These are phyloP conservation scores for Tribolium castaneum DNA, from an alignment of 1,140 invertebrate genomes.

Conservation along the genomic window DNA sequence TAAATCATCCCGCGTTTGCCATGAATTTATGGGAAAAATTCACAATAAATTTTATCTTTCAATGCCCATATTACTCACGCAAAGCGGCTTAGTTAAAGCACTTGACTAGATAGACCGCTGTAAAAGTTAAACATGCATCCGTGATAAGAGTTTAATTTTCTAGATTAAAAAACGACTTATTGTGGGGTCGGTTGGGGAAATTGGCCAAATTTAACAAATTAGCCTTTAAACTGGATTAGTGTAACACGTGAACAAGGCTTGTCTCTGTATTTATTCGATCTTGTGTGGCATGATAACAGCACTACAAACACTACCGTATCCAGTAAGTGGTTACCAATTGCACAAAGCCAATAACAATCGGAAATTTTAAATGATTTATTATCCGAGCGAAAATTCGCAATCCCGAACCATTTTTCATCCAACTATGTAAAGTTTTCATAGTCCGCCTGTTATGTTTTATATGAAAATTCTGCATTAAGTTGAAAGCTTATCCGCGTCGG, in stretches of 20 bases:
- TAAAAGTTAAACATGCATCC: background rate
- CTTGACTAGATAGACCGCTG: background rate
- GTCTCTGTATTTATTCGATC: background rate
- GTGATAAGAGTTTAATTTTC: background rate
- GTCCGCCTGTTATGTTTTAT: no score
- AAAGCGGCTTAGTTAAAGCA: background rate
- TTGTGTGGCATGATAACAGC: background rate
- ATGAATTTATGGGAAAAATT: background rate
- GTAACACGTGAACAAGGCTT: background rate
- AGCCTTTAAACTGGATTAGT: background rate
- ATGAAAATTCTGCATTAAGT: background rate
- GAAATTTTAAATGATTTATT: no score
- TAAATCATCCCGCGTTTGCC: no score
- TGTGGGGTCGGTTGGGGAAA: background rate
- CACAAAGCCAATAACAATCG: background rate
- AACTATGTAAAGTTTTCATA: no score
- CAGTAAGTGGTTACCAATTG: background rate
- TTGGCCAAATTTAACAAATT: background rate
- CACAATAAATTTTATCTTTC: background rate
- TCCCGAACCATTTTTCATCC: no score
- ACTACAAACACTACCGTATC: background rate
- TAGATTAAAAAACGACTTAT: background rate
- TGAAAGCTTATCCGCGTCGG: slow-evolving; percentile 25
- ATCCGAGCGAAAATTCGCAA: no score
- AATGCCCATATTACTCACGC: background rate